Conservation (phyloP, 2,888 invertebrate genomes). For the Drosophila greeni region DNA sequence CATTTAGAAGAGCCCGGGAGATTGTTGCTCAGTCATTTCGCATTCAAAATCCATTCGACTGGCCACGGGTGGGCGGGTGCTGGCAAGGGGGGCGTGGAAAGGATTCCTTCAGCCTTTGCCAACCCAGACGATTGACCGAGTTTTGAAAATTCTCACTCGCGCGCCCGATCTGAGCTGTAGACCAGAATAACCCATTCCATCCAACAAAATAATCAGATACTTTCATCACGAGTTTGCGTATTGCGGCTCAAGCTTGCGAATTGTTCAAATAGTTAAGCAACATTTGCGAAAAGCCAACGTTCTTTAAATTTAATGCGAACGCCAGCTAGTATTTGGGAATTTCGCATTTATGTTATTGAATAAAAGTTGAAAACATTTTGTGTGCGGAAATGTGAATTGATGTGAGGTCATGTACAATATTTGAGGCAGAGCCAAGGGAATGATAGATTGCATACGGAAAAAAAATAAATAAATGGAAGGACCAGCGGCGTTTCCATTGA, state of each 20-base stretch:
- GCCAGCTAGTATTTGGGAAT: slow-evolving; percentile 6
- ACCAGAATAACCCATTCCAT: not conserved
- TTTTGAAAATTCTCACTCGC: slow-evolving; percentile 12
- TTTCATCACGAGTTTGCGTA: slow-evolving; percentile 2
- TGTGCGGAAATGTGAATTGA: slow-evolving; percentile 14
- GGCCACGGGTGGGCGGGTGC: slow-evolving; percentile 30
- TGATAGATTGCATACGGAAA: slow-evolving; percentile 15
- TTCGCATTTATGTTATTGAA: slow-evolving; percentile 13
- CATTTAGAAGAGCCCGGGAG: slow-evolving; percentile 54
- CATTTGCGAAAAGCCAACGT: not conserved
- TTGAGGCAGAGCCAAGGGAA: not conserved
- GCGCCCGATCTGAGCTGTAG: slow-evolving; percentile 3
- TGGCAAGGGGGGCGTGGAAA: slow-evolving; percentile 19
- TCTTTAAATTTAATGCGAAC: slow-evolving; percentile 2
- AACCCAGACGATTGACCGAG: slow-evolving; percentile 33
- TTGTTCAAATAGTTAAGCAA: not conserved
- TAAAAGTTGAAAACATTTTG: slow-evolving; percentile 14
- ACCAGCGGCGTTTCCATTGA: slow-evolving; percentile 20
- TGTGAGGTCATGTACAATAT: slow-evolving; percentile 25
- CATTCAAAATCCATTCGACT: slow-evolving; percentile 53
- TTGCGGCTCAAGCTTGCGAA: not conserved
- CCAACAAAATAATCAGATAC: slow-evolving; percentile 5
- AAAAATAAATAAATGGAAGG: slow-evolving; percentile 24
- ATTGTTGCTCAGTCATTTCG: slow-evolving; percentile 48
- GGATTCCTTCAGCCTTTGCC: slow-evolving; percentile 6